Conservation (phyloP, 2,797 vertebrate genomes). For the Gallinago solitaria region DNA sequence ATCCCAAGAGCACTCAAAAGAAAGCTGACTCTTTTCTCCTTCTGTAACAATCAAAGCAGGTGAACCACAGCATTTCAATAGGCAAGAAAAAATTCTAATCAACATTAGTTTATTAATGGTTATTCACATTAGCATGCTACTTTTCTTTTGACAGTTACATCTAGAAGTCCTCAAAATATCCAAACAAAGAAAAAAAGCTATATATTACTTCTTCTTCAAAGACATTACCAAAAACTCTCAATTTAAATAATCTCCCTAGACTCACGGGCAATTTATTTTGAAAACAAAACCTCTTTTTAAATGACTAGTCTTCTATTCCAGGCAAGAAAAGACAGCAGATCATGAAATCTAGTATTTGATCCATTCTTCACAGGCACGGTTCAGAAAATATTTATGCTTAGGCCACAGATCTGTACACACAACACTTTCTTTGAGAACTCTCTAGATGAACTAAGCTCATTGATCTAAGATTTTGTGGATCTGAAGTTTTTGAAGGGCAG, state of each 20-base stretch:
- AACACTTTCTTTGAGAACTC: conserved; percentile 42
- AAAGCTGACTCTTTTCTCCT: background rate
- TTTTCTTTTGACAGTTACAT: background rate
- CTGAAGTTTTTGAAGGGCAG: conserved; percentile 64
- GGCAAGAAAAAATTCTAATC: background rate
- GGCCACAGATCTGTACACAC: background rate
- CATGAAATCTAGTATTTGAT: conserved; percentile 58
- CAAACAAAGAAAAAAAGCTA: background rate
- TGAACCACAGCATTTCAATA: background rate
- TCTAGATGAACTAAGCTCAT: conserved; percentile 31
- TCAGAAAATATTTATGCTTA: conserved; percentile 46
- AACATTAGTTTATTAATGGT: background rate
- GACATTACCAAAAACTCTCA: background rate
- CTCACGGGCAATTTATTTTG: conserved; percentile 50
- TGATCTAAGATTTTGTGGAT: conserved; percentile 60
- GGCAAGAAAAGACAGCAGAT: conserved; percentile 46
- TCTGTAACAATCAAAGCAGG: background rate
- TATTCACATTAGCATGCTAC: background rate
- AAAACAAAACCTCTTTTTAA: conserved; percentile 49
- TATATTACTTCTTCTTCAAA: conserved; percentile 24
- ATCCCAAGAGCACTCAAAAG: background rate
- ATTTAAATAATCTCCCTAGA: conserved; percentile 33
- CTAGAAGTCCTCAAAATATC: background rate
- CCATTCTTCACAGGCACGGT: conserved; percentile 39
- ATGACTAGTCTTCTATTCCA: conserved; percentile 41